phyloP scores from a whole-genome alignment of 2,888 invertebrate genomes.

The Auanema freiburgensis region DNA sequence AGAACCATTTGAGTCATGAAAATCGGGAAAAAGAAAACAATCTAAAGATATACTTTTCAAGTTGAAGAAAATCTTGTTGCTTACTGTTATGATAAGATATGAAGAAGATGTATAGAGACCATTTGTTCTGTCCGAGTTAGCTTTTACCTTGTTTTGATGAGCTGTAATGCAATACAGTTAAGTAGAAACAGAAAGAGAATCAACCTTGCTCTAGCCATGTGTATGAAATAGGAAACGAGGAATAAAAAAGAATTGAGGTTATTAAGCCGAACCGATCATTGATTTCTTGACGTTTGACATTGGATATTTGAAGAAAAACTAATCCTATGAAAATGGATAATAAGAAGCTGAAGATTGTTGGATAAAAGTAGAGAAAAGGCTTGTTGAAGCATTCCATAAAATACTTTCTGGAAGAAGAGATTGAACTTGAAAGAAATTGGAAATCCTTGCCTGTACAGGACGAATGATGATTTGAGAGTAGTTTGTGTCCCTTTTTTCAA shows the following conservation, averaged over 20 bases:
- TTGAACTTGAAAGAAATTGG: background rate
- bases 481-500: background rate
- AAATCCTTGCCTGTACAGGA: constrained; percentile 7
- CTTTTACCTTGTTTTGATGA: background rate
- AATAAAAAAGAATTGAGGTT: constrained; percentile 79
- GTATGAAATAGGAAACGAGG: constrained; percentile 79
- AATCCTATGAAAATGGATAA: constrained; percentile 80
- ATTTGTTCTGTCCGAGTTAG: no score
- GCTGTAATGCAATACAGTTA: background rate
- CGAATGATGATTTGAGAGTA: constrained; percentile 3
- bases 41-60: background rate
- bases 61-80: background rate
- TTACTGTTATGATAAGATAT: background rate
- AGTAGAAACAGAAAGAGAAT: background rate
- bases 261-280: constrained; percentile 79
- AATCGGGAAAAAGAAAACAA: background rate
- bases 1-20: background rate
- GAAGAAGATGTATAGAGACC: no score
- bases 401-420: background rate
- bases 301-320: constrained; percentile 16
- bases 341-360: constrained; percentile 1
- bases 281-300: constrained; percentile 42
- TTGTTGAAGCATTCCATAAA: constrained; percentile 8
- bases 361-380: background rate
- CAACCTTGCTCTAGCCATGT: constrained; percentile 68